Evolutionary conservation across 2,888 invertebrate species (phyloP), one percentile per base, ranked within the genome.

Genomic region (Oscheius sp.): DNA sequence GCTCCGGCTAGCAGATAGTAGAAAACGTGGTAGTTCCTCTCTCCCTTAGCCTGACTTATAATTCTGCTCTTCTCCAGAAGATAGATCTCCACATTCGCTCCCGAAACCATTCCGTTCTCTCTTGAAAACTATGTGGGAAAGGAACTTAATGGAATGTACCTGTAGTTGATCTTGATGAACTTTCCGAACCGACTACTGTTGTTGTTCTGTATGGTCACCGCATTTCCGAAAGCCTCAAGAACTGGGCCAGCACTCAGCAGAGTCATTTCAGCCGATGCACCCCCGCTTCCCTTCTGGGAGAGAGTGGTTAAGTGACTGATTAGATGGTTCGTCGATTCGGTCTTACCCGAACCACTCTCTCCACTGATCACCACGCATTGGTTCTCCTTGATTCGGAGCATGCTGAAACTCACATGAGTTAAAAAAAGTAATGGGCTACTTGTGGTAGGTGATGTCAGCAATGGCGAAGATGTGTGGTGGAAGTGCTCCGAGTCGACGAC

Each of bases 31-130:
- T 97, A 97, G 91, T 96, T 97, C 89, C 96, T 92, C 91, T 97
- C 96, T 89, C 95, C 94, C 80, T 94, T 93, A 33, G 96, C 96
- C 91, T 96, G 95, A 77, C 94, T 93, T 88, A 96, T 96, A 89
- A 96, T 96, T 87, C 96, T 92, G 37, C 96, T 96, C 90, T 96
- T 96, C 91, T 97, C 96, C 89, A 97, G 90, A 51, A 97, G 92
- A 91, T 96, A 97, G 90, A 96, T 96, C 91, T 96, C 96, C 75
- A 96, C 96, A 80, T 96, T 95, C 62, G 96, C 96, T 93, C 96
- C 96, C 89, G 96, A 96, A 33, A 96, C 96, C 94, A 96, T 96
- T 85, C 97, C 96, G 93, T 96, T 96, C 91, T 96, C 96, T 89
- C 95, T 63, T 4, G 94, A 63, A 48, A 58, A 58, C 13, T 35